Evolutionary conservation across 2,888 invertebrate species (phyloP).

Genomic region (Microplitis manilae): DNA sequence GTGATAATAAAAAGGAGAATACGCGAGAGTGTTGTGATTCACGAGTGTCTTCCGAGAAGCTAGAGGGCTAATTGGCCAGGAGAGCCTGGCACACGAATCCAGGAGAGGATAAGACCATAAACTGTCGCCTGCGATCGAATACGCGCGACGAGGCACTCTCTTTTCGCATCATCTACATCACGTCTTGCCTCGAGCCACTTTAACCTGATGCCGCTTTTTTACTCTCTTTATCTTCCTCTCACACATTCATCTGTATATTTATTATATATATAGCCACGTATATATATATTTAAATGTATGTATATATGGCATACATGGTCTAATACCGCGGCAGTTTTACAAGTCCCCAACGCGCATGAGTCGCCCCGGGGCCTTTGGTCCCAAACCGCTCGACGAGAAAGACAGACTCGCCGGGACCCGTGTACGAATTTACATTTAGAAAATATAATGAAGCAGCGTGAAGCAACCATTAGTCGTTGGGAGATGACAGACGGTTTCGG

Average conservation of each 20-base stretch:
- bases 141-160: slow-evolving; percentile 55
- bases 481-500: slow-evolving; percentile 71
- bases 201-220: slow-evolving; percentile 3
- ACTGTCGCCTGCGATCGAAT: slow-evolving; percentile 66
- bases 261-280: neutral
- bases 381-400: slow-evolving; percentile 43
- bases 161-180: slow-evolving; percentile 46
- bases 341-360: slow-evolving; percentile 37
- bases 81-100: slow-evolving; percentile 55
- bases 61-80: slow-evolving; percentile 67
- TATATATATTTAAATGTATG: neutral
- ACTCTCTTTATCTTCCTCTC: slow-evolving; percentile 8
- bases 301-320: slow-evolving; percentile 2
- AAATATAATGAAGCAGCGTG: slow-evolving; percentile 72
- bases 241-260: neutral
- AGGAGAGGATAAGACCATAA: slow-evolving; percentile 62
- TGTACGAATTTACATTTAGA: slow-evolving; percentile 72
- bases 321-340: slow-evolving; percentile 37
- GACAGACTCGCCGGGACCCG: slow-evolving; percentile 53
- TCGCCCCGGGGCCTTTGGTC: slow-evolving; percentile 40
- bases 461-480: slow-evolving; percentile 71
- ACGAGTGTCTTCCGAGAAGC: slow-evolving; percentile 66
- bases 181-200: slow-evolving; percentile 39
- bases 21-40: slow-evolving; percentile 40
- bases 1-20: slow-evolving; percentile 38